Evolutionary conservation across 1,140 invertebrate species (phyloP).

Genomic region (Cherax destructor): DNA sequence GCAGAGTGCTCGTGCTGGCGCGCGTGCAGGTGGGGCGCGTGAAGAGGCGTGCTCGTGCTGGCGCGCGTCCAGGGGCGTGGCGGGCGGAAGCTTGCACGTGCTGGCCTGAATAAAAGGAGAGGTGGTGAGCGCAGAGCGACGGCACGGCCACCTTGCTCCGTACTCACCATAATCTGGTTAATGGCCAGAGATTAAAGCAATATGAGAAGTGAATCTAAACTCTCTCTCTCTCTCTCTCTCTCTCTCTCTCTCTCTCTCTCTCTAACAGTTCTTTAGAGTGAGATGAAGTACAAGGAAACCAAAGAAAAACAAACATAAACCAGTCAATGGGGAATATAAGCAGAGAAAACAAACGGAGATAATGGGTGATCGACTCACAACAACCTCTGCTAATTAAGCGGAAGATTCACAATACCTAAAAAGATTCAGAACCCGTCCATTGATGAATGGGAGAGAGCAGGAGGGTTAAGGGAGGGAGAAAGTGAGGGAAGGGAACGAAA

Average conservation of each 20-base stretch:
- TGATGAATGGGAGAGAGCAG: not conserved
- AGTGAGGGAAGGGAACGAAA: not conserved
- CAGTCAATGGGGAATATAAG: not conserved
- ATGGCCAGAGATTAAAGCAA: slow-evolving; percentile 43
- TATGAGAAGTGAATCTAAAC: not conserved
- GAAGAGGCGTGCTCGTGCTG: not conserved
- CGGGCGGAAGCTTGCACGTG: slow-evolving; percentile 19
- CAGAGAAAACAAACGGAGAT: not conserved
- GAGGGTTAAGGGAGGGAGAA: slow-evolving; percentile 12
- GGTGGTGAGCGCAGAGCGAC: not conserved
- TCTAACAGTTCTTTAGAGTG: not conserved
- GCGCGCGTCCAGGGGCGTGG: slow-evolving; percentile 16
- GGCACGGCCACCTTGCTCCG: not conserved
- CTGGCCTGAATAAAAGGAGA: not conserved
- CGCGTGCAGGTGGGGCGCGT: not conserved
- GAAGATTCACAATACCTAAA: slow-evolving; percentile 52
- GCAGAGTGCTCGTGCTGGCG: no score
- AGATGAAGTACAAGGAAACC: no score
- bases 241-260: not conserved
- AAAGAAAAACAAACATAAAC: no score
- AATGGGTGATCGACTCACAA: not conserved
- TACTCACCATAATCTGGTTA: slow-evolving; percentile 56
- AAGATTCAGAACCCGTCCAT: slow-evolving; percentile 22
- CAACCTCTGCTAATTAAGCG: slow-evolving; percentile 49
- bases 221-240: slow-evolving; percentile 2